phyloP scores from a whole-genome alignment of 35 echinoderm and acorn worm species.

The Eucidaris tribuloides region DNA sequence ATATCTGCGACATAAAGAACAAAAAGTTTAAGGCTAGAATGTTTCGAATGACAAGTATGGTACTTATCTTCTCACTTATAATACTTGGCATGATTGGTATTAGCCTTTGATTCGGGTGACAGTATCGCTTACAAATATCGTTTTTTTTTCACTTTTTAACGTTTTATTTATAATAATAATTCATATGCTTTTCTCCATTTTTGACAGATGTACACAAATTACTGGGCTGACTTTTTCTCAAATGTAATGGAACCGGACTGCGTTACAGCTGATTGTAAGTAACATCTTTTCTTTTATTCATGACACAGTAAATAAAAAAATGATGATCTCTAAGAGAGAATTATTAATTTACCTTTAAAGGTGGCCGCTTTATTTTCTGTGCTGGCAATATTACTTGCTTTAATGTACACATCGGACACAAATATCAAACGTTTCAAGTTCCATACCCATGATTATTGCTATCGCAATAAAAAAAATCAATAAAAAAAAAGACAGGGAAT shows the following conservation, averaged over 20 bases:
- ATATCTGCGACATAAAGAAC: no score
- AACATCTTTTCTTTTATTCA: neutral
- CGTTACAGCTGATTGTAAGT: conserved; percentile 71
- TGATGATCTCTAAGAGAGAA: no score
- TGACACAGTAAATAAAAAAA: neutral
- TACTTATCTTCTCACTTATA: neutral
- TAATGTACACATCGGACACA: no score
- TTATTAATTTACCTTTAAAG: no score
- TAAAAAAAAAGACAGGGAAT: no score
- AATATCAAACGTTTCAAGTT: no score
- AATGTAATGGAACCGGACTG: conserved; percentile 56
- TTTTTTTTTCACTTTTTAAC: neutral
- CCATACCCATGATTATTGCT: no score
- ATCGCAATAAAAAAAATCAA: no score
- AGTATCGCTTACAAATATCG: neutral
- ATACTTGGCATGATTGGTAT: no score
- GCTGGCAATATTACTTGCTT: no score
- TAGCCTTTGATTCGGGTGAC: neutral
- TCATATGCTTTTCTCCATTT: neutral
- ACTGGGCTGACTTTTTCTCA: conserved; percentile 58
- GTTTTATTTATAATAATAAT: neutral
- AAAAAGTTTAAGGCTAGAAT: neutral
- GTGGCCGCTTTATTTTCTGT: no score
- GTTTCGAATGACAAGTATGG: neutral
- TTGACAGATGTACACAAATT: conserved; percentile 62